These are phyloP conservation scores for Sorex araneus DNA, from an alignment of 2,113 vertebrate genomes.

Conservation along the genomic window DNA sequence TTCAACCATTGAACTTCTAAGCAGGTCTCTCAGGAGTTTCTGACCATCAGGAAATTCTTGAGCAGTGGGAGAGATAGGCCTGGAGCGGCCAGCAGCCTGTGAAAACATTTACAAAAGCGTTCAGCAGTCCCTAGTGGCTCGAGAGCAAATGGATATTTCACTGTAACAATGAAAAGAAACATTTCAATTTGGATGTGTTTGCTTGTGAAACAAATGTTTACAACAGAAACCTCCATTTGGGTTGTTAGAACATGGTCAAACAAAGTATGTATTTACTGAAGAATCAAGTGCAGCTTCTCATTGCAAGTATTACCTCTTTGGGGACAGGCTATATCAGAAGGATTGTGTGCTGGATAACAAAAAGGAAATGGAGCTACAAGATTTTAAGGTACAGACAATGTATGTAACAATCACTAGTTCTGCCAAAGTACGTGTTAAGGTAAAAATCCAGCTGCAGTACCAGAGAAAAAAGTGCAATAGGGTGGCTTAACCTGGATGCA, in stretches of 20 bases:
- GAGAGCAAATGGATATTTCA: conserved; percentile 77
- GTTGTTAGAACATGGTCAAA: conserved; percentile 68
- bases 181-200: conserved; percentile 81
- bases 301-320: conserved; percentile 68
- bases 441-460: background rate
- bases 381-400: conserved; percentile 46
- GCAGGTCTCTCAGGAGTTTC: background rate
- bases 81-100: conserved; percentile 51
- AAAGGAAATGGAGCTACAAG: conserved; percentile 50
- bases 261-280: conserved; percentile 79
- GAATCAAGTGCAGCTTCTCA: conserved; percentile 69
- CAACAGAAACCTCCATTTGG: conserved; percentile 77
- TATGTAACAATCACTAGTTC: background rate
- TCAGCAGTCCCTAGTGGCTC: conserved; percentile 64
- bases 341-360: conserved; percentile 59
- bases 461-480: background rate
- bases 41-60: conserved; percentile 58
- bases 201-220: conserved; percentile 82
- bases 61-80: background rate
- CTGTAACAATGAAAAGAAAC: conserved; percentile 78
- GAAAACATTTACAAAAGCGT: conserved; percentile 74
- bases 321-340: conserved; percentile 52
- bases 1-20: background rate
- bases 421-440: background rate
- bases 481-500: background rate